A percentile compares a stretch with the other conserved stretches of the same genome.
These are phyloP conservation scores for Gopherus flavomarginatus DNA, from an alignment of 2,113 vertebrate genomes.

Conservation along the genomic window DNA sequence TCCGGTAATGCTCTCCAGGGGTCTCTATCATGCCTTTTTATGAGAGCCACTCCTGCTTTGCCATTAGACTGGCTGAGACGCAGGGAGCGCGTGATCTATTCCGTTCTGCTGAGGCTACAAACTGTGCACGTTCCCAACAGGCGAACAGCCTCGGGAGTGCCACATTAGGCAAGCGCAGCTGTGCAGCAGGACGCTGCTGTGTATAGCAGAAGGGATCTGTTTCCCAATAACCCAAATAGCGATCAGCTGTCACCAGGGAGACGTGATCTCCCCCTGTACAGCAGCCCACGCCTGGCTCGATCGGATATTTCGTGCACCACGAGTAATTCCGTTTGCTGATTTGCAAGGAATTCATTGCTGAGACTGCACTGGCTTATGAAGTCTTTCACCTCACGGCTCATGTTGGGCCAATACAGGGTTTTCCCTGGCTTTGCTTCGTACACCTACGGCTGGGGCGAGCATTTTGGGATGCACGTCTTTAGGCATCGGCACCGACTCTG, in stretches of 20 bases:
- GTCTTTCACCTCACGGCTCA: not conserved
- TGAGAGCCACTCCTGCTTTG: not conserved
- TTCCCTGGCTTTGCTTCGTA: not conserved
- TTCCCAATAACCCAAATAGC: not conserved
- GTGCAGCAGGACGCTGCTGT: not conserved
- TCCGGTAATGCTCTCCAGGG: too few species aligned
- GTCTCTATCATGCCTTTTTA: not conserved
- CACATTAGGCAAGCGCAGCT: rapidly evolving
- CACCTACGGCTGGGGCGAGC: not conserved
- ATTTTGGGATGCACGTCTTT: not conserved
- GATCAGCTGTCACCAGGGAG: not conserved
- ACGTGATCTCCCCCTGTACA: not conserved
- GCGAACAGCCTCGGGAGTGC: not conserved
- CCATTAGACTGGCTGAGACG: not conserved
- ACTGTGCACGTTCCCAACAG: not conserved
- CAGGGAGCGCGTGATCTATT: not conserved
- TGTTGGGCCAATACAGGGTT: not conserved
- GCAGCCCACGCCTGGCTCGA: not conserved
- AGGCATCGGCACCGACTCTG: too few species aligned
- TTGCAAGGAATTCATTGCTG: not conserved
- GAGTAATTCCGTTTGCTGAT: not conserved
- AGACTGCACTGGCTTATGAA: not conserved
- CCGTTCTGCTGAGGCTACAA: not conserved
- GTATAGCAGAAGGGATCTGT: not conserved
- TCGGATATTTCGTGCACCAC: not conserved